These are phyloP conservation scores for Chascanopsetta lugubris DNA, from an alignment of 2,113 vertebrate species.

Conservation along the genomic window DNA sequence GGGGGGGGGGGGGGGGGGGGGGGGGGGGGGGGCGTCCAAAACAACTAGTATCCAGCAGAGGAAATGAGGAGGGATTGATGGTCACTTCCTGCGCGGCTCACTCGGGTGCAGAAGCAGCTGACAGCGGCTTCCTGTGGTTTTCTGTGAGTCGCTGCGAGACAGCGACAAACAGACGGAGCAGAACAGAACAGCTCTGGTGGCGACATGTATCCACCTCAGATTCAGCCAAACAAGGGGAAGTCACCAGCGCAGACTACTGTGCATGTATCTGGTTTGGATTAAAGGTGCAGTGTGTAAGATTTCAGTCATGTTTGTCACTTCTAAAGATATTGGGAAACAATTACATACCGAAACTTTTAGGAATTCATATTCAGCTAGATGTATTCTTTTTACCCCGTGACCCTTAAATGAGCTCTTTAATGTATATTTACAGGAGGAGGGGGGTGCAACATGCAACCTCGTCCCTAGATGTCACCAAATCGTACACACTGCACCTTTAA, in stretches of 20 bases:
- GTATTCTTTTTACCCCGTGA: no score
- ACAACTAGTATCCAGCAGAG: conserved; percentile 57
- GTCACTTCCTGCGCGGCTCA: conserved; percentile 77
- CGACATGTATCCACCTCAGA: conserved; percentile 23
- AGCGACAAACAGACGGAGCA: conserved; percentile 46
- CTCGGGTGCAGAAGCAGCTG: conserved; percentile 63
- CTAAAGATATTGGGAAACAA: no score
- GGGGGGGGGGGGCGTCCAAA: conserved; percentile 47
- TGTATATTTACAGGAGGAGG: no score
- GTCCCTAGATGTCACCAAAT: no score
- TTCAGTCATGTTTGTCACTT: no score
- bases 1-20: conserved; percentile 38
- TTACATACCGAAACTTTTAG: no score
- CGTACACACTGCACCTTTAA: no score
- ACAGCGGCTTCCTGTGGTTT: conserved; percentile 76
- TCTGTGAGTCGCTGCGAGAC: conserved; percentile 54
- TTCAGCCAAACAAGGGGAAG: conserved; percentile 29
- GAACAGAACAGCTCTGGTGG: conserved; percentile 15
- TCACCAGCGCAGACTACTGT: conserved; percentile 5
- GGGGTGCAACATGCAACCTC: no score
- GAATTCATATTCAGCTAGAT: no score
- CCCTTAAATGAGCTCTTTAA: no score
- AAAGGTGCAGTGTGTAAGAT: no score
- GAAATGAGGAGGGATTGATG: conserved; percentile 78
- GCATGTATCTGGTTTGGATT: neutral